Conservation (phyloP, 2,113 vertebrate genomes). For the Abramis brama region DNA sequence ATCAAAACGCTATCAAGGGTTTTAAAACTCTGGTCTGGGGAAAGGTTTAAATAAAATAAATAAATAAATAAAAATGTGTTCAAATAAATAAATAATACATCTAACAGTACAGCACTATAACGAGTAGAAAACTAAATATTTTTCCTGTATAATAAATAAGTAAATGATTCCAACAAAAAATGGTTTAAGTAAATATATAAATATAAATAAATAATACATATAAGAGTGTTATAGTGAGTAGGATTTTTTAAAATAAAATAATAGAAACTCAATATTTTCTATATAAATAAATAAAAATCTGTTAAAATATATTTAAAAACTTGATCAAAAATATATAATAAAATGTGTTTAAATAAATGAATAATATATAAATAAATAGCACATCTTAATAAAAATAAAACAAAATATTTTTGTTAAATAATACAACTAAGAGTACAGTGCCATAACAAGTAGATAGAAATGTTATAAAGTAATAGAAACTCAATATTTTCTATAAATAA, state of each 20-base stretch:
- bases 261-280: not conserved
- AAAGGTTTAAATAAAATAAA: no score
- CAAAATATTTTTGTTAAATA: no score
- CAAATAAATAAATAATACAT: not conserved
- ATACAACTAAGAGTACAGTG: no score
- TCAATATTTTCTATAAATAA: no score
- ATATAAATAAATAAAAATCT: not conserved
- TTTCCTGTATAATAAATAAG: not conserved
- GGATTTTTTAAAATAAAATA: not conserved
- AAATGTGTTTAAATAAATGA: not conserved
- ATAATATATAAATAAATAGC: not conserved
- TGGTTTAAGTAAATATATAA: not conserved
- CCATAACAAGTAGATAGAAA: no score
- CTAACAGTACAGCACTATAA: not conserved
- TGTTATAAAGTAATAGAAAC: not conserved
- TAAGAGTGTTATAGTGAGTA: not conserved
- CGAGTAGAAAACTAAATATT: not conserved
- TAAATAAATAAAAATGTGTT: not conserved
- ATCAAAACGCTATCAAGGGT: not conserved
- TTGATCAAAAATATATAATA: not conserved
- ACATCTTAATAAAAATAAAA: no score
- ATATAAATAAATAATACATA: not conserved
- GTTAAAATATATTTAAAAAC: not conserved
- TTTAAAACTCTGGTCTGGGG: not conserved
- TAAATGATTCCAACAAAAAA: not conserved